phyloP scores from a whole-genome alignment of 2,888 invertebrate species.

The Acleris literana region DNA sequence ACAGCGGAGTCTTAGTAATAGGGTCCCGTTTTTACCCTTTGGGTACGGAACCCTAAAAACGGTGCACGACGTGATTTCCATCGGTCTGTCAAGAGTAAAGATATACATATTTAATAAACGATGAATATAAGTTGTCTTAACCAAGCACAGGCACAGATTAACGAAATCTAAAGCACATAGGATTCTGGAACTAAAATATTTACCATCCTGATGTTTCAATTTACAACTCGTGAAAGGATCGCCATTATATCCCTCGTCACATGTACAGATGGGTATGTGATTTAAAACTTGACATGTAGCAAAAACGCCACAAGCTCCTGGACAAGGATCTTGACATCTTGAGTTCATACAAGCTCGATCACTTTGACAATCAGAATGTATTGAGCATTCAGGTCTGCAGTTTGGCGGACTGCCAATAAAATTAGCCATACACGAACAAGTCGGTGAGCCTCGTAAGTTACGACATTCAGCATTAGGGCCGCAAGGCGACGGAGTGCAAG shows the following conservation, averaged over 20 bases:
- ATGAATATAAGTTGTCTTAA: not conserved
- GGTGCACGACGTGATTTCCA: no score
- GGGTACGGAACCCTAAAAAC: no score
- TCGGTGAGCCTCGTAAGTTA: constrained; percentile 82
- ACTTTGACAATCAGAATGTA: constrained; percentile 90
- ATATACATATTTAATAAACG: no score
- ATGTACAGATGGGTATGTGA: constrained; percentile 90
- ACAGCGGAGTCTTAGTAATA: no score
- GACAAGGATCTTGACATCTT: constrained; percentile 90
- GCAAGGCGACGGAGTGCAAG: constrained; percentile 86
- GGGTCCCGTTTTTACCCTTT: no score
- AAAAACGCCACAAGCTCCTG: constrained; percentile 88
- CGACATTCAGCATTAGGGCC: constrained; percentile 87
- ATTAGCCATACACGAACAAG: constrained; percentile 85
- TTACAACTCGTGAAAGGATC: constrained; percentile 87
- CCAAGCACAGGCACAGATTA: not conserved
- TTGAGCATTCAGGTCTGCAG: constrained; percentile 87
- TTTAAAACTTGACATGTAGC: constrained; percentile 86
- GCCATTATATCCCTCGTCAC: constrained; percentile 88
- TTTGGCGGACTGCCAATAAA: constrained; percentile 89
- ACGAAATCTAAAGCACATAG: not conserved
- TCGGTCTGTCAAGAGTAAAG: no score
- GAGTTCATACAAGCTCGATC: constrained; percentile 89
- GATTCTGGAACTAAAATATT: constrained; percentile 36
- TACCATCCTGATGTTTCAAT: constrained; percentile 81